phyloP scores from a whole-genome alignment of 2,888 invertebrate species.

The Zaprionus lineosus region DNA sequence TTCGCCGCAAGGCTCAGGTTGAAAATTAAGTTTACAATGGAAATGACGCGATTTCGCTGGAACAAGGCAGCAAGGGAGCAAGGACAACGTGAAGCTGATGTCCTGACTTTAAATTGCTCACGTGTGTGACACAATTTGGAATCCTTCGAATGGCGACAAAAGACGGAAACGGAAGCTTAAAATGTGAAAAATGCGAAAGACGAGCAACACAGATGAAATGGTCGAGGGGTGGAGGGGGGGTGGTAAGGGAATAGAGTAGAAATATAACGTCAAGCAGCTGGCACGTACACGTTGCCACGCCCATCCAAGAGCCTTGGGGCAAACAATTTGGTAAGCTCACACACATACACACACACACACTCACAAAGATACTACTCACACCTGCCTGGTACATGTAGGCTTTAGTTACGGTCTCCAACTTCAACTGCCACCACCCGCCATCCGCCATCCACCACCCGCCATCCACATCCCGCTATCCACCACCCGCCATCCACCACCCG shows the following conservation, averaged over 20 bases:
- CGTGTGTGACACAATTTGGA: conserved; percentile 75
- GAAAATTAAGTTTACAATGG: conserved; percentile 75
- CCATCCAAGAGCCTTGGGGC: conserved; percentile 33
- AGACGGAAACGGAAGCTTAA: conserved; percentile 67
- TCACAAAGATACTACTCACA: neutral
- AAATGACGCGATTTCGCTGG: conserved; percentile 53
- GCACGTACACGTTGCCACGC: conserved; percentile 59
- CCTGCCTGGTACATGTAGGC: conserved; percentile 15
- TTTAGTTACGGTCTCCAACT: conserved; percentile 24
- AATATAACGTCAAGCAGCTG: conserved; percentile 57
- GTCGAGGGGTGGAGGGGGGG: neutral
- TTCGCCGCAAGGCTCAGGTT: conserved; percentile 45
- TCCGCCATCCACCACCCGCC: no score
- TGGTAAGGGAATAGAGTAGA: neutral
- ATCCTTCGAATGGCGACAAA: conserved; percentile 21
- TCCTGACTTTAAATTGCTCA: conserved; percentile 72
- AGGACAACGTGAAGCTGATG: conserved; percentile 18
- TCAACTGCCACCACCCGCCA: no score
- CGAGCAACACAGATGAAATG: conserved; percentile 46
- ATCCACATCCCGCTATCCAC: no score
- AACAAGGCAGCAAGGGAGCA: conserved; percentile 3
- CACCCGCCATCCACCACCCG: neutral
- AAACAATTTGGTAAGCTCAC: conserved; percentile 46
- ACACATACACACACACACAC: conserved; percentile 5
- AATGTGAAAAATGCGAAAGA: conserved; percentile 66